Conservation (phyloP, 2,888 invertebrate species). For the Tipula lateralis region DNA sequence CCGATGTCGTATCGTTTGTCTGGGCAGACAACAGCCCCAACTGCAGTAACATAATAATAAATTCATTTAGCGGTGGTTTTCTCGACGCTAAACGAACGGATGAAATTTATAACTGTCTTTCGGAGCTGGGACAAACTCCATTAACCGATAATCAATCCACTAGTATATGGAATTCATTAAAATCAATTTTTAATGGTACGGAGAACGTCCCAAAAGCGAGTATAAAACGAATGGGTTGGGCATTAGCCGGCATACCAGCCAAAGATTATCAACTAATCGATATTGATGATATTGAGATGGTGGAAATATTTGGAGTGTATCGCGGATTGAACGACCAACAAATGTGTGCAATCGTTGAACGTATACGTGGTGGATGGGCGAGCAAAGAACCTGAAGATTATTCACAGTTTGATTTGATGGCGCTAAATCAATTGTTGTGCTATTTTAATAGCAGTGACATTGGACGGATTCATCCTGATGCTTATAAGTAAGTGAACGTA, state of each 20-base stretch:
- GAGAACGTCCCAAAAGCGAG: slow-evolving; percentile 38
- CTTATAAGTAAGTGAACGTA: slow-evolving; percentile 45
- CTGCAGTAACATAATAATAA: not conserved
- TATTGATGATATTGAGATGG: slow-evolving; percentile 52
- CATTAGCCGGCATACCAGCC: slow-evolving; percentile 47
- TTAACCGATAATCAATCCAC: not conserved
- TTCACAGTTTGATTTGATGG: slow-evolving; percentile 54
- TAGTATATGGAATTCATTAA: not conserved
- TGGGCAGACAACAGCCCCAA: not conserved
- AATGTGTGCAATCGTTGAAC: slow-evolving; percentile 51
- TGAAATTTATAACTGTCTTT: not conserved
- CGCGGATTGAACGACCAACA: slow-evolving; percentile 49
- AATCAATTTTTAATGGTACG: slow-evolving; percentile 32
- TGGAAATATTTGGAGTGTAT: slow-evolving; percentile 54
- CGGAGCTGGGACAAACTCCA: slow-evolving; percentile 4
- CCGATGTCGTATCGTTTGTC: not conserved
- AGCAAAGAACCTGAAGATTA: slow-evolving; percentile 55
- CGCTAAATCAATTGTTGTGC: slow-evolving; percentile 55
- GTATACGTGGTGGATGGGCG: slow-evolving; percentile 53
- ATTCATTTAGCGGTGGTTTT: not conserved
- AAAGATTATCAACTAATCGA: slow-evolving; percentile 54
- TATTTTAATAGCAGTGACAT: slow-evolving; percentile 55
- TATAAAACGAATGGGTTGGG: slow-evolving; percentile 39
- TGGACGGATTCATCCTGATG: slow-evolving; percentile 52
- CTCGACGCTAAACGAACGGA: not conserved